Conservation (phyloP, 92 coral and sea anemone species). For the Heliopora coerulea region DNA sequence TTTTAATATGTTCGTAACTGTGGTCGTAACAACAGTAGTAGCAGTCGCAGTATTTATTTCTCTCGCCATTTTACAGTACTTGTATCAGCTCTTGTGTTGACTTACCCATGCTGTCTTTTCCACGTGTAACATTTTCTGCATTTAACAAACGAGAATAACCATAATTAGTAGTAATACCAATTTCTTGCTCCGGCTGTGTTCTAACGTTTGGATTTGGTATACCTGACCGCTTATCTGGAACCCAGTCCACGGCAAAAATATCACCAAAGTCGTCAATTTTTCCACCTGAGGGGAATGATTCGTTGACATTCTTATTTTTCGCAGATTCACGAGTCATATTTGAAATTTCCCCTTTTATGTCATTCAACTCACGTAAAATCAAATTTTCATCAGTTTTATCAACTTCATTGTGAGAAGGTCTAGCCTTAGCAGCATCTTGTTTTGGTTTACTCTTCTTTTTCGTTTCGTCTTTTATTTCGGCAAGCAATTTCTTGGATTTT, state of each 20-base stretch:
- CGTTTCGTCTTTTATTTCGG: not conserved
- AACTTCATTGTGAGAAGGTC: not conserved
- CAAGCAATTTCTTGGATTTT: slow-evolving; percentile 31
- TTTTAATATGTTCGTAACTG: no score
- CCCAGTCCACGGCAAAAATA: slow-evolving; percentile 33
- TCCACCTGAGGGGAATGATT: not conserved
- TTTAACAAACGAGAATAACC: not conserved
- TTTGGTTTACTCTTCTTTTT: not conserved
- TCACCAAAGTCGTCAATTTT: slow-evolving; percentile 25
- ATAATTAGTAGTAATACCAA: not conserved
- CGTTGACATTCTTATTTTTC: not conserved
- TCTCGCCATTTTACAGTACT: no score
- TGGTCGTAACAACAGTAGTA: no score
- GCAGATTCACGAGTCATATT: not conserved
- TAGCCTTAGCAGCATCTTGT: not conserved
- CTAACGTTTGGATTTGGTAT: not conserved
- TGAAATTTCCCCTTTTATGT: slow-evolving; percentile 1
- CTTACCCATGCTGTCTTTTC: not conserved
- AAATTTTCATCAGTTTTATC: not conserved
- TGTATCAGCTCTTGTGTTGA: no score
- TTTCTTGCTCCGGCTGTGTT: not conserved
- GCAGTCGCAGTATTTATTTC: no score
- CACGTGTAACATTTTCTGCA: not conserved
- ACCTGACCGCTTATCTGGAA: slow-evolving; percentile 23
- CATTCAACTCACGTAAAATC: slow-evolving; percentile 17